Base-by-base conservation (phyloP, 2,113 vertebrate species). In the Microtus oregoni region DNA sequence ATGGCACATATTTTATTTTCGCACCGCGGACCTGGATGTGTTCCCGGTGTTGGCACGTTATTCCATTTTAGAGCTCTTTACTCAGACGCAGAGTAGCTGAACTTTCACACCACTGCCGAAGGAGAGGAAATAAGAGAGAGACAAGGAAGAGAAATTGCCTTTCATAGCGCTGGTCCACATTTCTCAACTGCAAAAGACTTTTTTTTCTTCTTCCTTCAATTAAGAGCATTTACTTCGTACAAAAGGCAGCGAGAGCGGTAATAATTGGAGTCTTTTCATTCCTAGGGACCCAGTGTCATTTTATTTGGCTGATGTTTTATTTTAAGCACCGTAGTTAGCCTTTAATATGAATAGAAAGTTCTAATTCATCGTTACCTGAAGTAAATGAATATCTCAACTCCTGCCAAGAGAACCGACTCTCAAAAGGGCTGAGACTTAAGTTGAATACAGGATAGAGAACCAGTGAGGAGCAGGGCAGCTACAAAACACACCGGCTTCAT, bases 11-110 rank as follows among this genome's bases (percentile, higher is more conserved):
- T 35, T 97, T 89, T 94, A 96, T 96, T 82, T 96, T 95, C 96
- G 20, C 95, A 92, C 90, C 81, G 12, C 35, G 76, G 92, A 89
- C 67, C 97, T 98, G 97, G 97, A 96, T 95, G 65, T 73, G 95
- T 97, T 95, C 97, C 97, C 96, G 17, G 97, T 78, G 90, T 82
- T 98, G 97, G 97, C 97, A 92, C 94, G 65, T 52, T 11, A 77
- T 92, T 90, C 79, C 44, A 94, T 95, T 86, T 79, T 89, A 81
- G 94, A 81, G 90, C 86, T 94, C 93, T 94, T 75, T 86, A 79
- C 72, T 94, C 81, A 26, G 11, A 55, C 2, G 3, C 76, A 76
- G 72, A 94, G 50, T 26, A 86, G 68, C 72, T 92, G 96, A 98
- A 96, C 92, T 95, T 95, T 95, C 94, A 94, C 85, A 93, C 72